Base-by-base conservation (phyloP, 2,888 invertebrate genomes). In the Eueremaeus valkanovi region DNA sequence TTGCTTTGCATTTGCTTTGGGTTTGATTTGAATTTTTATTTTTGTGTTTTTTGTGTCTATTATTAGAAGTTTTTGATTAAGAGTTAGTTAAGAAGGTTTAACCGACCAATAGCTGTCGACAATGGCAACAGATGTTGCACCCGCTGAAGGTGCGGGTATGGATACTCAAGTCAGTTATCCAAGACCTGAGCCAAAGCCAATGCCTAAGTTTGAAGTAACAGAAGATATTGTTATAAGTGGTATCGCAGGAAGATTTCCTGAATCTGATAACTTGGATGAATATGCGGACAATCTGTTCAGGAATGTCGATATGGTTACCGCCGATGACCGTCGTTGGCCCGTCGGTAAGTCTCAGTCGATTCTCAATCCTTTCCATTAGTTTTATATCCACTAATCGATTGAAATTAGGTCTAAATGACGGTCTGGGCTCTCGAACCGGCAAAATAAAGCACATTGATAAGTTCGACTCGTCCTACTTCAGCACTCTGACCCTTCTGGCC, bases 261-360 rank as follows among this genome's bases (percentile, higher is more conserved):
- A 97, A 85, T 93, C 92, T 79, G 88, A 90, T 81, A 90, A 87
- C 84, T 90, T 98, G 82, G 92, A 92, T 80, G 96, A 98, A 86
- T 97, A 98, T 85, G 91, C 90, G 81, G 88, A 91, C 81, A 90
- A 96, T 84, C 88, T 98, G 75, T 91, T 94, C 84, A 90, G 90
- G 77, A 93, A 93, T 74, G 88, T 93, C 61, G 97, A 98, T 83
- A 89, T 98, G 86, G 90, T 97, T 78, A 95, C 93, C 42, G 94
- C 92, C 79, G 94, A 95, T 83, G 91, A 90, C 80, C 87, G 93
- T 79, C 87, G 96, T 83, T 97, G 95, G 95, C 75, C 77, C 24
- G 29, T 75, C 29, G 76, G 76, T 76, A 73, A 21, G 75, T 73
- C n/a, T 27, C 27, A 9, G 6, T 42, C 27, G 18, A 66, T 29